phyloP scores from a whole-genome alignment of 2,113 vertebrate species.

The Cepphus grylle region DNA sequence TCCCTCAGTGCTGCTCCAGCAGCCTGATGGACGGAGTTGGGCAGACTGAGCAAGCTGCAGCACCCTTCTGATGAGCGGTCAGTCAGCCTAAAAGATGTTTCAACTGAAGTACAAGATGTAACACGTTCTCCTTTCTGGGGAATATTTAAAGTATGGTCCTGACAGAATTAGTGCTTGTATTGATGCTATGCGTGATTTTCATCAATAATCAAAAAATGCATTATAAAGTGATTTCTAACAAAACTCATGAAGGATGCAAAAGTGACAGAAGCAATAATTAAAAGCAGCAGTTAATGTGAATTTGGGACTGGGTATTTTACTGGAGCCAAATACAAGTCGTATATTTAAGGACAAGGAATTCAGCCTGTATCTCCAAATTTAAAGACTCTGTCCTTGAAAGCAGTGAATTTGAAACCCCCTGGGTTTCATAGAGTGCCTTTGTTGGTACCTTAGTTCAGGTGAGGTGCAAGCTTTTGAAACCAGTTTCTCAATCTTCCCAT shows the following conservation, averaged over 20 bases:
- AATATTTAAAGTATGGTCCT: background rate
- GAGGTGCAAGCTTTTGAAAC: background rate
- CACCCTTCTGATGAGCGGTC: background rate
- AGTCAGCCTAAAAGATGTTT: background rate
- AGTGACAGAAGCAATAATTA: background rate
- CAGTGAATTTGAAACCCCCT: background rate
- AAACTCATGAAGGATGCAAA: background rate
- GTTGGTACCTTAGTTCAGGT: background rate
- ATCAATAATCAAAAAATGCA: background rate
- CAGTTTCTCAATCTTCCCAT: background rate
- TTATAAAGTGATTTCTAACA: background rate
- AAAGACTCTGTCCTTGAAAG: background rate
- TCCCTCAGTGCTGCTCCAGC: background rate
- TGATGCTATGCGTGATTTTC: background rate
- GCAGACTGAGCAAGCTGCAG: background rate
- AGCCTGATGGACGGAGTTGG: background rate
- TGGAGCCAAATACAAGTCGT: background rate
- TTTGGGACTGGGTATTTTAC: background rate
- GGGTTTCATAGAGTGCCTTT: background rate
- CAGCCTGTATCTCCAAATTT: background rate
- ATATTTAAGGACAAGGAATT: background rate
- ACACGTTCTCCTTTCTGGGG: background rate
- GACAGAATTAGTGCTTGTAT: background rate
- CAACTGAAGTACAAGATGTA: background rate
- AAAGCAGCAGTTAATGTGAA: background rate